Evolutionary conservation across 2,113 vertebrate species (phyloP), one percentile per base, ranked within the genome.

Genomic region (Xenotilapia flavipinnis): DNA sequence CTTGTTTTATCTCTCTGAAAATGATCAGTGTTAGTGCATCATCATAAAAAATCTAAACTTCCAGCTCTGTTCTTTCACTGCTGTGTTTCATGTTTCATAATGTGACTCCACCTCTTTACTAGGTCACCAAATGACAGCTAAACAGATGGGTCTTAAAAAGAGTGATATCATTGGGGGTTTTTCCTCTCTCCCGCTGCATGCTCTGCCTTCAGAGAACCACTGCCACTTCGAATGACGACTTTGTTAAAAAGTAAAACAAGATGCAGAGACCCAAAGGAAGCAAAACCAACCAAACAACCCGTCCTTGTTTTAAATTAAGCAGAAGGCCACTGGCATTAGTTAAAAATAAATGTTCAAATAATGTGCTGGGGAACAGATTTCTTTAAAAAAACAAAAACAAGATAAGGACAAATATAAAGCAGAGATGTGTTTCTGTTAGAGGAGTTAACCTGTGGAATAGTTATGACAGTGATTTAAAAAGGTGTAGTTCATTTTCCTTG

Each of bases 121-220:
- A 73, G 91, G 86, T 94, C 91, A 92, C 70, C 54, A 86, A 79
- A 58, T 80, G 86, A 86, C 83, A 92, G 47, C 60, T 47, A 47
- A 88, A 91, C 91, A 91, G 90, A 94, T 86, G 91, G 81, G 82
- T 53, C 86, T 86, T 17, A 60, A 62, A 82, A 89, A 83, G 14
- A 85, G 49, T 80, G 82, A 91, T 68, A 84, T 53, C 83, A 86
- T 42, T 33, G 21, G 60, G 33, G 2, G 4, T 75, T 81, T 42
- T 17, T 6, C 26, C 42, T 3, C 19, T 14, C 13, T 84, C 19
- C 47, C 40, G 53, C 86, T 79, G 33, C 70, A 49, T 82, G 60
- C 33, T 90, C 58, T 82, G 80, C 60, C 54, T 87, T 85, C 40
- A 58, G 56, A 84, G 55, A 83, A 70, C 7, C 23, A 79, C 82